Evolutionary conservation across 2,888 invertebrate species (phyloP).

Genomic region (Meteorus cinctellus): DNA sequence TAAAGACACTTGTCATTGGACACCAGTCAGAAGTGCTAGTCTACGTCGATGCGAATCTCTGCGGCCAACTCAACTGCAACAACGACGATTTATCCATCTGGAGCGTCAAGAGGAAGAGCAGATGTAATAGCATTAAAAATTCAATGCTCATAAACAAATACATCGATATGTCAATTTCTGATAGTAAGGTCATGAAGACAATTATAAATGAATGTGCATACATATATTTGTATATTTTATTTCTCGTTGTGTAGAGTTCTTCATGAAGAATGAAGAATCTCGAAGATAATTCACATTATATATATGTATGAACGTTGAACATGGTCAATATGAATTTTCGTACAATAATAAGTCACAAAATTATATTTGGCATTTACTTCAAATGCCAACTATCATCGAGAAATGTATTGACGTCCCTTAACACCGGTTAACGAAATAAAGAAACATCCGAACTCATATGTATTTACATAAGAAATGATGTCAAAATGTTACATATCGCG

Average conservation of each 20-base stretch:
- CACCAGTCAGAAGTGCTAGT: conserved; percentile 60
- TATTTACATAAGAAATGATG: background rate
- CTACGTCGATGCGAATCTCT: conserved; percentile 57
- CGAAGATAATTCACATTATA: background rate
- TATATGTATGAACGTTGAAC: background rate
- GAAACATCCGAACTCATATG: background rate
- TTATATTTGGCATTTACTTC: background rate
- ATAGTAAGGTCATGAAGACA: background rate
- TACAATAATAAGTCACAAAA: background rate
- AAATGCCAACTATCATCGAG: background rate
- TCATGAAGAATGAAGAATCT: background rate
- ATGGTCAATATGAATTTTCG: background rate
- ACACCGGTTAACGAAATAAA: background rate
- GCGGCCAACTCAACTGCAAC: conserved; percentile 47
- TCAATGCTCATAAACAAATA: background rate
- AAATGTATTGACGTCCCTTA: background rate
- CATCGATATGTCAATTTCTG: background rate
- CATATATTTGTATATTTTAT: background rate
- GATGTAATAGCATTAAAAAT: conserved; percentile 50
- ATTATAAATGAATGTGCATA: background rate
- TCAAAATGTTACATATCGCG: background rate
- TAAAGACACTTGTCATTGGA: conserved; percentile 60
- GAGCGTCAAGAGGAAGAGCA: conserved; percentile 61
- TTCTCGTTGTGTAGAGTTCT: background rate
- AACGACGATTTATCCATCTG: conserved; percentile 55